Percentiles rank a stretch among this genome's conserved stretches.
phyloP scores from a whole-genome alignment of 2,797 vertebrate genomes.

The Gobio occitaniae region DNA sequence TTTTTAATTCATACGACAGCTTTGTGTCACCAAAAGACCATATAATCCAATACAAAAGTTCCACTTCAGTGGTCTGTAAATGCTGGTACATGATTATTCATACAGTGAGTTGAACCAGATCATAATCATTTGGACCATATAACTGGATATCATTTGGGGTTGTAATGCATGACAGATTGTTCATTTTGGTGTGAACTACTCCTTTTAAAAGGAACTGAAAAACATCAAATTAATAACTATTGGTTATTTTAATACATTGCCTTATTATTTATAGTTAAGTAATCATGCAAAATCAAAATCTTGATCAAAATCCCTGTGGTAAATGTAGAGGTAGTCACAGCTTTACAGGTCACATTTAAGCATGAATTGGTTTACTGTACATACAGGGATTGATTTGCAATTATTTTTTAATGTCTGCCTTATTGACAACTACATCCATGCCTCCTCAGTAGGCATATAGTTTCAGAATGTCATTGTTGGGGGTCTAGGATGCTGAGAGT shows the following conservation, averaged over 20 bases:
- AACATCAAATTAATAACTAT: not conserved
- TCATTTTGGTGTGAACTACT: not conserved
- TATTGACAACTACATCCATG: not conserved
- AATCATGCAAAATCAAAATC: not conserved
- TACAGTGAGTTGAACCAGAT: not conserved
- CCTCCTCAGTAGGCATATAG: slow-evolving; percentile 13
- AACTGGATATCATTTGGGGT: not conserved
- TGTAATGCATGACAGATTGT: not conserved
- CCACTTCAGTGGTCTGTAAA: not conserved
- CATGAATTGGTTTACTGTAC: not conserved
- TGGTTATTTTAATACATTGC: not conserved
- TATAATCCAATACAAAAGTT: not conserved
- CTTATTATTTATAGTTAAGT: too few relatives aligned
- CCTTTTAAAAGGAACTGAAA: not conserved
- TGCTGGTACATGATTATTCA: not conserved
- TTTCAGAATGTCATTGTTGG: slow-evolving; percentile 35
- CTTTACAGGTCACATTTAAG: not conserved
- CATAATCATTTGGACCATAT: not conserved
- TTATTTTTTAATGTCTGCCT: slow-evolving; percentile 18
- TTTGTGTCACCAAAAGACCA: not conserved
- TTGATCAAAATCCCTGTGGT: not conserved
- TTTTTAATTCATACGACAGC: not conserved
- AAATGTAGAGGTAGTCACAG: not conserved
- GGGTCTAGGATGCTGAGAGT: slow-evolving; percentile 40
- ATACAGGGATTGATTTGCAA: slow-evolving; percentile 27